Evolutionary conservation across 1,140 invertebrate genomes (phyloP).

Genomic region (Eciton burchellii): DNA sequence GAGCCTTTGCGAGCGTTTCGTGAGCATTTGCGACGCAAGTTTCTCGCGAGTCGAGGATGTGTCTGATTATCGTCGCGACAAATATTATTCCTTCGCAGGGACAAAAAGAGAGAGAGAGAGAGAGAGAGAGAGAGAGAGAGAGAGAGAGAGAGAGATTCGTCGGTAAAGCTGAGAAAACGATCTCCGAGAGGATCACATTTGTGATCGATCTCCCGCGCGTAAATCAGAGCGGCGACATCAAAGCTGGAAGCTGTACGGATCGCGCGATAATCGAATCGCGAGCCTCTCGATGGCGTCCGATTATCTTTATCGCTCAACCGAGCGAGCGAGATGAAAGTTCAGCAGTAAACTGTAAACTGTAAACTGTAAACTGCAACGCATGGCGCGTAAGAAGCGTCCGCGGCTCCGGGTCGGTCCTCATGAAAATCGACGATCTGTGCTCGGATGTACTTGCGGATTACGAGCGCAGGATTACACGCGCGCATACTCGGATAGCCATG

Average conservation of each 20-base stretch:
- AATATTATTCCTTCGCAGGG: no score
- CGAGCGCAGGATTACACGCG: constrained; percentile 3
- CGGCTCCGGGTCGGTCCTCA: constrained; percentile 64
- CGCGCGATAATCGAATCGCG: constrained; percentile 20
- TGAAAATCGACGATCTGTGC: constrained; percentile 77
- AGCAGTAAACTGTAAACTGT: constrained; percentile 11
- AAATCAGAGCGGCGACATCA: background rate
- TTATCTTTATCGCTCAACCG: no score
- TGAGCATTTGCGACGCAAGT: background rate
- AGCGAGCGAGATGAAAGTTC: constrained; percentile 35
- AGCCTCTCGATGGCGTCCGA: constrained; percentile 17
- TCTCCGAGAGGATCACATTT: background rate
- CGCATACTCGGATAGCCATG: constrained; percentile 43
- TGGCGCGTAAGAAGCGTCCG: constrained; percentile 9
- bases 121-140: background rate
- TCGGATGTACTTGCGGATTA: constrained; percentile 57
- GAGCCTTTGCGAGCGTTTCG: background rate
- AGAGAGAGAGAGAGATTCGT: no score
- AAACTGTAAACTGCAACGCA: constrained; percentile 35
- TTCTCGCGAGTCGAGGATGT: no score
- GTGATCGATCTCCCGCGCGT: background rate
- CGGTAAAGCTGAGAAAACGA: no score
- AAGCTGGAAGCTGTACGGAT: constrained; percentile 8
- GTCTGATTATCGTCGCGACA: no score
- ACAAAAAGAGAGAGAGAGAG: no score